Base-by-base conservation (phyloP, 35 echinoderm and acorn worm genomes). In the Heliocidaris tuberculata region DNA sequence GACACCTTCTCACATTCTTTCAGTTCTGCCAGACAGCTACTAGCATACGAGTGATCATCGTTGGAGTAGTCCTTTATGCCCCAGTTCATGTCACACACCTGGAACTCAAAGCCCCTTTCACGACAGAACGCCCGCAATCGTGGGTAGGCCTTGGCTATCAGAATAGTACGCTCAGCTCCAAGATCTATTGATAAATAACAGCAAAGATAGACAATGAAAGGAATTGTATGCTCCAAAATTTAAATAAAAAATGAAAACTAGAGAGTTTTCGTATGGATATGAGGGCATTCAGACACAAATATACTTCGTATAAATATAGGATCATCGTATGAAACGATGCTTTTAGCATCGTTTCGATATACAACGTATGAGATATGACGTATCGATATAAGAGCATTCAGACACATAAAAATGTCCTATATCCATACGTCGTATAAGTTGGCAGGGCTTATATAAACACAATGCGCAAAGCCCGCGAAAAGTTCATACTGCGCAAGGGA, bases 1-100 rank as follows among this genome's bases (percentile, higher is more conserved):
- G 96, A 96, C 19, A 85, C 60, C 32, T 21, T 50, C 13, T 95
- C 86, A 47, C 93, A 96, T 60, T 88, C 89, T 29, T 90, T 30
- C 21, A 99, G 65, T 95, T 96, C 94, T 15, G 92, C 50, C 48
- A 97, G 9, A 54, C 97, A 96, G 31, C 93, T 60, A 13, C 95
- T 86, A 0, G 89, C 78, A 59, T 96, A 97, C 4, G 92, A 71
- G 31, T 99, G 98, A 49, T 96, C 92, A 47, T 99, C 95, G 6
- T 48, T 94, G 48, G 85, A 94, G 50, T 86, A 78, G 13, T 99
- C 98, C 86, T 96, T 97, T 12, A 99, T 48, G 19, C 97, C 98
- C 98, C 98, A 99, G 92, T 97, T 96, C 59, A 92, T 95, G 94
- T 99, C 98, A n/a, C 94, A 88, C 31, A 99, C 93, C 60, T 99